Conservation (phyloP, 2,888 invertebrate genomes). For the Palloptera scutellata region DNA sequence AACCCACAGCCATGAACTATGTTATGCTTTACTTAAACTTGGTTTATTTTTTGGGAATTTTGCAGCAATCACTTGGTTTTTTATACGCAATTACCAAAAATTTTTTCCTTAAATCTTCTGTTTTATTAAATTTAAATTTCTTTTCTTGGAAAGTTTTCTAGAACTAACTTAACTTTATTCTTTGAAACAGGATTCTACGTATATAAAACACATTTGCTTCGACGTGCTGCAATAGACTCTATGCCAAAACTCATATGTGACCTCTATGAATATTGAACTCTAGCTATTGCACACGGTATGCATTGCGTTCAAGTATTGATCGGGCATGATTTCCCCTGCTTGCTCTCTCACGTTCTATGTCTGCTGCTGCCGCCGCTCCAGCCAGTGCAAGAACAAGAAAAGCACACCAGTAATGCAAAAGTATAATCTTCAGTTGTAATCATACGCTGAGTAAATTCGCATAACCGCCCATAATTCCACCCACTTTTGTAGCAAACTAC, state of each 20-base stretch:
- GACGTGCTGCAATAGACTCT: no score
- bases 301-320: neutral
- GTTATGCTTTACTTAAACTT: no score
- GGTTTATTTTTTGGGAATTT: no score
- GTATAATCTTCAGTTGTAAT: constrained; percentile 6
- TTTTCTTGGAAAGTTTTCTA: no score
- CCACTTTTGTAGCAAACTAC: neutral
- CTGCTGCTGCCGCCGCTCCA: neutral
- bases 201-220: no score
- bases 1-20: constrained; percentile 18
- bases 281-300: neutral
- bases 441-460: constrained; percentile 18
- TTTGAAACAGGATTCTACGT: no score
- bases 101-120: no score
- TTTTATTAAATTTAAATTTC: no score
- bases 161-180: no score
- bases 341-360: neutral
- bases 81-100: no score
- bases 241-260: neutral
- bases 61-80: no score
- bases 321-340: neutral
- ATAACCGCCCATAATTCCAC: constrained; percentile 17
- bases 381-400: neutral
- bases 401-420: neutral
- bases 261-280: neutral